phyloP scores from a whole-genome alignment of 64 coral and sea anemone species.

The Montipora efflorescens region DNA sequence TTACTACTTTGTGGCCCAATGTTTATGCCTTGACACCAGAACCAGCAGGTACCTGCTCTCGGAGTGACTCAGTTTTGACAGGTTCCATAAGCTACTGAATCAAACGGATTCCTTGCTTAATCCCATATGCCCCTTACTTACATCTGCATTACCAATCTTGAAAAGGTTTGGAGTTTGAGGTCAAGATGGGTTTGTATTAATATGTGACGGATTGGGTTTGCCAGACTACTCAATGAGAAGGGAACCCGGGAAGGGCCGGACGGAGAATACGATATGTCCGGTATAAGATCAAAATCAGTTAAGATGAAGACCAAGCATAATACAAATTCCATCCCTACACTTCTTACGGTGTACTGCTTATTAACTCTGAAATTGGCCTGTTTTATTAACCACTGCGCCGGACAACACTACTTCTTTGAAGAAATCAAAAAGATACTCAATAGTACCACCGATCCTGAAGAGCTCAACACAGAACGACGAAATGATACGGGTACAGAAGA shows the following conservation, averaged over 20 bases:
- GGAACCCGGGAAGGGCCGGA: neutral
- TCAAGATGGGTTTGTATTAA: neutral
- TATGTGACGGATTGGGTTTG: neutral
- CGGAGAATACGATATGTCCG: neutral
- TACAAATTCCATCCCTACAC: neutral
- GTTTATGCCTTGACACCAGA: neutral
- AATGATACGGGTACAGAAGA: neutral
- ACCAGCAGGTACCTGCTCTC: neutral
- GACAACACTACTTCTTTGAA: slow-evolving; percentile 45
- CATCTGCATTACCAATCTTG: neutral
- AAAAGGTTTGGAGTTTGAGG: neutral
- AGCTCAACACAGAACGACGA: neutral
- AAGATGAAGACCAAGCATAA: neutral
- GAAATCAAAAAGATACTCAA: slow-evolving; percentile 16
- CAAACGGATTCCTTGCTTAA: neutral
- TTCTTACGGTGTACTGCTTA: neutral
- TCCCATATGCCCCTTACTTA: neutral
- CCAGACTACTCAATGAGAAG: neutral
- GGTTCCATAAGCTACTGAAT: neutral
- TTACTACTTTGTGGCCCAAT: neutral
- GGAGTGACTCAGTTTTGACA: neutral
- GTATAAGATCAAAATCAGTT: neutral
- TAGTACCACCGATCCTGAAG: neutral
- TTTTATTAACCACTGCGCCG: neutral
- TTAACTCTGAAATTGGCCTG: neutral